These are phyloP conservation scores for Thamnophis elegans DNA, from an alignment of 2,797 vertebrate species.

Conservation along the genomic window DNA sequence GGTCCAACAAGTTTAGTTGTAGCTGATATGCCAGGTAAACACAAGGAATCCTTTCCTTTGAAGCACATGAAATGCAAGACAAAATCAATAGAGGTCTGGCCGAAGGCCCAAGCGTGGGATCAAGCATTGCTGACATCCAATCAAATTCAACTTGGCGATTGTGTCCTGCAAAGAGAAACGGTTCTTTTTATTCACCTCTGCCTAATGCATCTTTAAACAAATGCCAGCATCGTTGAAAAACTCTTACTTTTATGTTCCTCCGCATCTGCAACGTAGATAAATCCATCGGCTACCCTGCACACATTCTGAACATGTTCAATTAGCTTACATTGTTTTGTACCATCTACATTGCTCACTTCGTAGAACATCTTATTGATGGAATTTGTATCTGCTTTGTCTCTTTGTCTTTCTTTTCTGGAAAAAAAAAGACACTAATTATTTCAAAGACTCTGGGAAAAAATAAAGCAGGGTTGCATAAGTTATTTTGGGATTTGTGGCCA, in stretches of 20 bases:
- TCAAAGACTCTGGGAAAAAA: background rate
- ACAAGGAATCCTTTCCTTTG: conserved; percentile 76
- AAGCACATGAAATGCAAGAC: conserved; percentile 81
- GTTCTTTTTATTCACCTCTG: background rate
- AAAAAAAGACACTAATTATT: background rate
- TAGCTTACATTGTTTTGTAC: conserved; percentile 68
- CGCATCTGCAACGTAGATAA: conserved; percentile 93
- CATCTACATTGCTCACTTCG: conserved; percentile 66
- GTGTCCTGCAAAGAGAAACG: conserved; percentile 51
- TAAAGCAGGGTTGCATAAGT: background rate
- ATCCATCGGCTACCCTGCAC: conserved; percentile 86
- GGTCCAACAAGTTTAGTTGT: conserved; percentile 73
- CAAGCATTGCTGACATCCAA: conserved; percentile 82
- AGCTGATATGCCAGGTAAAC: conserved; percentile 88
- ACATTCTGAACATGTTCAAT: conserved; percentile 86
- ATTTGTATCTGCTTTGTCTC: conserved; percentile 79
- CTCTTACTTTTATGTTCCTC: conserved; percentile 81
- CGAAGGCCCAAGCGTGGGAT: conserved; percentile 70
- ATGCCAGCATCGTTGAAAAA: conserved; percentile 18
- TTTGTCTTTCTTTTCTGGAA: conserved; percentile 85
- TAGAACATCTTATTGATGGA: conserved; percentile 85
- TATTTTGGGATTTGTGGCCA: background rate
- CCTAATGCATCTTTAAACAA: background rate
- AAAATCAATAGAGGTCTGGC: conserved; percentile 86
- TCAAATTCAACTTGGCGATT: conserved; percentile 77